Conservation (phyloP, 1,140 invertebrate species). For the Nomia melanderi region DNA sequence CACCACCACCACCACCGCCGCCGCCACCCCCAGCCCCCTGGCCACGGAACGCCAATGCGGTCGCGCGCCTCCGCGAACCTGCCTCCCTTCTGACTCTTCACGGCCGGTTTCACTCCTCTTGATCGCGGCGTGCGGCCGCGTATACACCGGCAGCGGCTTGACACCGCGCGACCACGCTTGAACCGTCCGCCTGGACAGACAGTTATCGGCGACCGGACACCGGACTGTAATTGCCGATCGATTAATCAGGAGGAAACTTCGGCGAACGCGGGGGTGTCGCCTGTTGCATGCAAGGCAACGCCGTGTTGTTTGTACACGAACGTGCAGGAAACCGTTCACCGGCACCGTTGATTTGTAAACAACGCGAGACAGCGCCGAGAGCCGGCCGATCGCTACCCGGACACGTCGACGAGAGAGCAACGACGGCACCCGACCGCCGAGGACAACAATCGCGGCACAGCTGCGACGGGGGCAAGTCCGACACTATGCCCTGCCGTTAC, state of each 20-base stretch:
- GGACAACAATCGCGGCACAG: conserved; percentile 17
- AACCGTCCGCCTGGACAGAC: no score
- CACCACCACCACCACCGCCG: no score
- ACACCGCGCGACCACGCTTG: no score
- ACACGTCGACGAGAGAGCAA: conserved; percentile 30
- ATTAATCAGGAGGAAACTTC: conserved; percentile 76
- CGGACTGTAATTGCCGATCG: conserved; percentile 70
- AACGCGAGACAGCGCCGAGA: not conserved
- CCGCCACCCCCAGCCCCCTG: no score
- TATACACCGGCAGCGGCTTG: not conserved
- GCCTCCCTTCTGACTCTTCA: no score
- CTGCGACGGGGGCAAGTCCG: not conserved
- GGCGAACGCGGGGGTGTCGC: conserved; percentile 74
- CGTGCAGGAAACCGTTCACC: conserved; percentile 29
- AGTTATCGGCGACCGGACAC: conserved; percentile 13
- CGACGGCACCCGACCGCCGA: not conserved
- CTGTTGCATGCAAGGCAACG: conserved; percentile 72
- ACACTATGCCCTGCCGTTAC: not conserved
- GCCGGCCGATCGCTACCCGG: no score
- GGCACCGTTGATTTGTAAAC: conserved; percentile 44
- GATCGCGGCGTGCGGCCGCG: not conserved
- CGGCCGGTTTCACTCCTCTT: no score
- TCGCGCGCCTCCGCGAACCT: not conserved
- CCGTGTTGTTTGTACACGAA: conserved; percentile 41
- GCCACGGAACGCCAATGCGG: conserved; percentile 21